A percentile compares a stretch with the other conserved stretches of the same genome.
phyloP scores from a whole-genome alignment of 2,797 vertebrate genomes.

The Trachurus trachurus region DNA sequence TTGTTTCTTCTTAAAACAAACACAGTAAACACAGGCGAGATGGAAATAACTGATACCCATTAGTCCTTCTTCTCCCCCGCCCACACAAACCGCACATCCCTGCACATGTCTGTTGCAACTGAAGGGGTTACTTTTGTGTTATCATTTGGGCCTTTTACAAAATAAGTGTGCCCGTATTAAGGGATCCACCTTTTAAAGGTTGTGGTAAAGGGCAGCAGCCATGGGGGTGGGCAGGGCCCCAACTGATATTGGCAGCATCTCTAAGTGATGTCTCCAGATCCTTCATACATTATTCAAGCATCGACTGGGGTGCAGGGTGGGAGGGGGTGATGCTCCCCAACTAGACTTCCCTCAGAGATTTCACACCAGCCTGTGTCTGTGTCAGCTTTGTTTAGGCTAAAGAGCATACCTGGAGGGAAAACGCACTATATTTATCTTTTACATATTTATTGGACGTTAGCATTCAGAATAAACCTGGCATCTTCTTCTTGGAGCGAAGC shows the following conservation, averaged over 20 bases:
- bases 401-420: constrained; percentile 54
- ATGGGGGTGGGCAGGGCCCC: constrained; percentile 67
- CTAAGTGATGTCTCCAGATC: constrained; percentile 84
- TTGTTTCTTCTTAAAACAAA: not conserved
- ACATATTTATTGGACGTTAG: constrained; percentile 61
- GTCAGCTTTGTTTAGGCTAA: constrained; percentile 69
- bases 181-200: constrained; percentile 82
- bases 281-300: constrained; percentile 84
- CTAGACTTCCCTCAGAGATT: constrained; percentile 76
- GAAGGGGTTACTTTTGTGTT: constrained; percentile 51
- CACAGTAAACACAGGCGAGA: not conserved
- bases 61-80: not conserved
- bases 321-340: constrained; percentile 58
- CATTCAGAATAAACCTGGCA: constrained; percentile 38
- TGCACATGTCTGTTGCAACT: not conserved
- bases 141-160: constrained; percentile 64
- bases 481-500: constrained; percentile 28
- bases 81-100: constrained; percentile 1
- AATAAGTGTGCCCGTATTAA: constrained; percentile 63
- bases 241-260: constrained; percentile 82
- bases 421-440: constrained; percentile 46
- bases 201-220: constrained; percentile 82
- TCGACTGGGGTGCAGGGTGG: constrained; percentile 38
- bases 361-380: constrained; percentile 64
- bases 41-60: not conserved